Conservation (phyloP, 2,797 vertebrate species). For the Brachyalestes nurse region DNA sequence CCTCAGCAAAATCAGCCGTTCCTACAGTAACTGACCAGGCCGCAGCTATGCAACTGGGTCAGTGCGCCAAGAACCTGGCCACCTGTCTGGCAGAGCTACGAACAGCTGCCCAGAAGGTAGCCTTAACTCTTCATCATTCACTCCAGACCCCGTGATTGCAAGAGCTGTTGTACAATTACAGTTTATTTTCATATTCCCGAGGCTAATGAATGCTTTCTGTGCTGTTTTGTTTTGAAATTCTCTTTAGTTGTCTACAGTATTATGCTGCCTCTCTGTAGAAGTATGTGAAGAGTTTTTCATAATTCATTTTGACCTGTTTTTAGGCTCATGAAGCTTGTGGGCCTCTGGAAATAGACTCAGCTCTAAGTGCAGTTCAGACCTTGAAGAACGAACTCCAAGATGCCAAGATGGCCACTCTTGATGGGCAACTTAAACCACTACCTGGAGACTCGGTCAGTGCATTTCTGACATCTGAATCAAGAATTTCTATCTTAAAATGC, state of each 20-base stretch:
- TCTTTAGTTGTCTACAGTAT: not conserved
- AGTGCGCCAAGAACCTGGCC: slow-evolving; percentile 97
- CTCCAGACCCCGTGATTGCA: not conserved
- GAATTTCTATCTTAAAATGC: not conserved
- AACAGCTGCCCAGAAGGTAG: slow-evolving; percentile 94
- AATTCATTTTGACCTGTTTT: slow-evolving; percentile 11
- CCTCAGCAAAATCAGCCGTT: slow-evolving; percentile 94
- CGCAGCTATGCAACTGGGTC: slow-evolving; percentile 96
- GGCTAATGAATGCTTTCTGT: not conserved
- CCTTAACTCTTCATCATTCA: not conserved
- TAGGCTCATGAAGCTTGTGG: slow-evolving; percentile 98
- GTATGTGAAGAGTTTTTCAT: not conserved
- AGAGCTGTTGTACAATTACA: slow-evolving; percentile 24
- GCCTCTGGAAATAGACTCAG: slow-evolving; percentile 97
- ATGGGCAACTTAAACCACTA: slow-evolving; percentile 92
- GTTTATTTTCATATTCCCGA: not conserved
- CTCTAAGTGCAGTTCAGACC: slow-evolving; percentile 91
- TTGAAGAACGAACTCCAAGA: slow-evolving; percentile 95
- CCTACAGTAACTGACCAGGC: slow-evolving; percentile 96
- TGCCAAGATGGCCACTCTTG: slow-evolving; percentile 93
- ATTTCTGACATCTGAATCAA: not conserved
- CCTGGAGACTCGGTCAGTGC: slow-evolving; percentile 93
- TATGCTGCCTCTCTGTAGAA: not conserved
- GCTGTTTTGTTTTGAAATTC: not conserved
- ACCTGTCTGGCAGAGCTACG: slow-evolving; percentile 95